These are phyloP conservation scores for Harpalus rubripes DNA, from an alignment of 2,888 invertebrate species.

Conservation along the genomic window DNA sequence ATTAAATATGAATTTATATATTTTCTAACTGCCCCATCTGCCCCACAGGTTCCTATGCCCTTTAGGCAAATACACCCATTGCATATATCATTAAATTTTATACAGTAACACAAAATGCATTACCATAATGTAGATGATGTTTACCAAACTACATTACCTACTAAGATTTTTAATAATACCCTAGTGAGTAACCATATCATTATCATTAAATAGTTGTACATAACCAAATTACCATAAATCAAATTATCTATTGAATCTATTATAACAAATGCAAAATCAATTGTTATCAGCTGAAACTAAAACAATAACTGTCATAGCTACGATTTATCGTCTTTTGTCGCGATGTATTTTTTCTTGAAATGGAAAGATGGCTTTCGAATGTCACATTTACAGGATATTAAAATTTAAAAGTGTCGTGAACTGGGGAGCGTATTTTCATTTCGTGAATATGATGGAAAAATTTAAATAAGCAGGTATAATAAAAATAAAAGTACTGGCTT, in stretches of 20 bases:
- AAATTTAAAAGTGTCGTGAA: slow-evolving; percentile 31
- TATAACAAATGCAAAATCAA: slow-evolving; percentile 9
- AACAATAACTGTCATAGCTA: neutral
- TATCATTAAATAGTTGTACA: slow-evolving; percentile 2
- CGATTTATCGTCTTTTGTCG: slow-evolving; percentile 1
- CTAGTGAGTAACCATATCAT: neutral
- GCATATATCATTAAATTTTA: neutral
- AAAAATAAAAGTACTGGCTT: slow-evolving; percentile 1
- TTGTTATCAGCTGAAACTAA: neutral
- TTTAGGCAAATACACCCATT: neutral
- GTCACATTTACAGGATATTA: slow-evolving; percentile 50
- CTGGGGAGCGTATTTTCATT: slow-evolving; percentile 8
- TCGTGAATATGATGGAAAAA: neutral
- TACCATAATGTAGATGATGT: slow-evolving; percentile 13
- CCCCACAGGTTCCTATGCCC: no score
- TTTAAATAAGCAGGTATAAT: neutral
- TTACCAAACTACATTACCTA: slow-evolving; percentile 20
- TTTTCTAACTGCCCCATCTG: no score
- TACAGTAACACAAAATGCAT: neutral
- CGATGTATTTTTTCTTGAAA: slow-evolving; percentile 21
- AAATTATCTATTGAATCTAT: slow-evolving; percentile 12
- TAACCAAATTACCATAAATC: slow-evolving; percentile 1
- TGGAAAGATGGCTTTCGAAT: slow-evolving; percentile 6
- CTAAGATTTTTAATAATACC: slow-evolving; percentile 37
- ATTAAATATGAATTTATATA: no score